These are phyloP conservation scores for Drosophila paracracens DNA, from an alignment of 2,888 invertebrate species.

Conservation along the genomic window DNA sequence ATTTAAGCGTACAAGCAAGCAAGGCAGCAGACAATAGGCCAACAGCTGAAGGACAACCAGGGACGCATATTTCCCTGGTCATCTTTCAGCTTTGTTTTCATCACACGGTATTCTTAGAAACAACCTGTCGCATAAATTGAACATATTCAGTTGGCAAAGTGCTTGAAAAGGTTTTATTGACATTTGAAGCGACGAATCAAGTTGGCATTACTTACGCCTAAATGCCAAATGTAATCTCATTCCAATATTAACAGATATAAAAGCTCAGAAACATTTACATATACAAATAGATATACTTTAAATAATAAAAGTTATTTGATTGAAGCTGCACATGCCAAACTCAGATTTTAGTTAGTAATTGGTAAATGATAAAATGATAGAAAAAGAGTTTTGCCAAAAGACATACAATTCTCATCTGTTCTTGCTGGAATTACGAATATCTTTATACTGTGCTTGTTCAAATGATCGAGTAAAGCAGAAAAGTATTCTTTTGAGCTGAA, in stretches of 20 bases:
- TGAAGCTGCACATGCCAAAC: neutral
- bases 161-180: neutral
- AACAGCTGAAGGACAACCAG: neutral
- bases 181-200: neutral
- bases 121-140: neutral
- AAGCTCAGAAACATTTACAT: neutral
- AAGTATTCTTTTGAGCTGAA: neutral
- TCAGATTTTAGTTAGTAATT: neutral
- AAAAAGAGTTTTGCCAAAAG: neutral
- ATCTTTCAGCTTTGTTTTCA: neutral
- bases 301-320: neutral
- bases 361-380: neutral
- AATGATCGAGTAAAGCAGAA: neutral
- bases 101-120: neutral
- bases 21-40: neutral
- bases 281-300: too few species aligned
- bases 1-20: neutral
- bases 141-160: neutral
- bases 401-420: too few species aligned
- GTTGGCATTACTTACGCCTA: slow-evolving; percentile 27
- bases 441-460: neutral
- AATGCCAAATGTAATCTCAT: slow-evolving; percentile 50
- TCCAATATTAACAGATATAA: slow-evolving; percentile 18
- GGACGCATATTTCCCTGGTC: neutral
- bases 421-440: neutral